phyloP scores from a whole-genome alignment of 2,797 vertebrate species.

The Esox lucius region DNA sequence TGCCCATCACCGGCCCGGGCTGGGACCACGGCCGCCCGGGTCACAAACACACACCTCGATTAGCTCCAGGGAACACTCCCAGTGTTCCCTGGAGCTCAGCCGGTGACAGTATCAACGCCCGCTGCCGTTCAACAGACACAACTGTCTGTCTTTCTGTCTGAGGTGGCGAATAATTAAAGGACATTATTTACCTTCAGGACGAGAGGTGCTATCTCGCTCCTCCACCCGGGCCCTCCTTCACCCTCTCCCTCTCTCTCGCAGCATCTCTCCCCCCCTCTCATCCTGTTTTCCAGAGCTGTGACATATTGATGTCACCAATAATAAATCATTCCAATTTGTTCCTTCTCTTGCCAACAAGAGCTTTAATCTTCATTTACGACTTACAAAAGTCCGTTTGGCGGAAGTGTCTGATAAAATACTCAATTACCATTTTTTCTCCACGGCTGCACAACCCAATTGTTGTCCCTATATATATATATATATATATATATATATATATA shows the following conservation, averaged over 20 bases:
- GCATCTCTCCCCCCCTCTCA: conserved; percentile 17
- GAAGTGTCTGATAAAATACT: conserved; percentile 79
- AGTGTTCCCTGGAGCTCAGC: conserved; percentile 44
- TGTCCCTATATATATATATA: conserved; percentile 65
- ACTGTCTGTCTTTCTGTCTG: conserved; percentile 24
- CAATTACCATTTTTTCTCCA: conserved; percentile 76
- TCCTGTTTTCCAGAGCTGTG: conserved; percentile 58
- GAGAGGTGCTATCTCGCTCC: conserved; percentile 55
- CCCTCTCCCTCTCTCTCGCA: conserved; percentile 32
- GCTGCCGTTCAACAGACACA: conserved; percentile 44
- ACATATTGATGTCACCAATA: conserved; percentile 80
- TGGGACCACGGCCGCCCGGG: conserved; percentile 10
- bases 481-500: conserved; percentile 21
- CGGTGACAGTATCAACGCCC: conserved; percentile 40
- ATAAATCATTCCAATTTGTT: conserved; percentile 87
- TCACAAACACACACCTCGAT: conserved; percentile 44
- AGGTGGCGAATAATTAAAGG: conserved; percentile 78
- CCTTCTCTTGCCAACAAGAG: conserved; percentile 72
- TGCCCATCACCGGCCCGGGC: conserved; percentile 22
- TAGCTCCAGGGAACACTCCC: conserved; percentile 12
- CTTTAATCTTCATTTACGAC: conserved; percentile 86
- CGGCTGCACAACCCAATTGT: conserved; percentile 70
- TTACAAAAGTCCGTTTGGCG: conserved; percentile 68
- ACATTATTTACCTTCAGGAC: conserved; percentile 74
- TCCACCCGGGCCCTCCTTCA: conserved; percentile 27